Base-by-base conservation (phyloP, 35 echinoderm and acorn worm species). In the Apostichopus californicus region DNA sequence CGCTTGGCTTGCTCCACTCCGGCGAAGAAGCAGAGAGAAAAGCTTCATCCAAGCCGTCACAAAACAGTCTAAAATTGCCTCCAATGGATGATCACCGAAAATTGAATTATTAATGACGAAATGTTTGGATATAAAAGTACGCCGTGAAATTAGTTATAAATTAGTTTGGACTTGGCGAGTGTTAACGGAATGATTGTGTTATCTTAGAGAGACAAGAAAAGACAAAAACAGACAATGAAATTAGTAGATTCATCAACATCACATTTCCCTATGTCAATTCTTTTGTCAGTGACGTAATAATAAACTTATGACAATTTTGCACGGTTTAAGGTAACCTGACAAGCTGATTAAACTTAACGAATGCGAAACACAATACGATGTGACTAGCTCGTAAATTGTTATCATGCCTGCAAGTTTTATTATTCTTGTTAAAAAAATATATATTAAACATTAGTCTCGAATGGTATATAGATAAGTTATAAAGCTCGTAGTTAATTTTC, bases 121-220 rank as follows among this genome's bases (percentile, higher is more conserved):
- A 85, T 85, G 81, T 85, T 85, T 85, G 81, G 81, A 59, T 85
- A 85, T 85, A 85, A 85, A 85, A 85, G 81, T 85, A 59, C 81
- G 81, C 81, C 81, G 81, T 85, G 81, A 85, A 85, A 85, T 85
- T 85, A 85, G 81, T 57, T 85, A 85, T 59, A 85, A 85, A 85
- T 85, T 85, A 85, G 81, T 85, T 85, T 85, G 81, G 81, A 85
- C 81, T 85, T 85, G 55, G 18, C 15, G 28, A 59, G 56, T 85
- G 81, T 85, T 85, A 85, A 75, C 57, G 81, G 56, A 22, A 85
- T 56, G 81, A 85, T 59, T 85, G 54, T 56, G 81, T 85, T 85
- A 85, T 85, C 81, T 85, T 85, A 18, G 5, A 55, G 23, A 56
- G 34, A 46, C 2, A 46, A 46, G 3, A 46, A 46, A 46, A 46